A percentile compares a stretch with the other conserved stretches of the same genome.
Conservation (phyloP, 2,797 vertebrate genomes). For the Artibeus jamaicensis region DNA sequence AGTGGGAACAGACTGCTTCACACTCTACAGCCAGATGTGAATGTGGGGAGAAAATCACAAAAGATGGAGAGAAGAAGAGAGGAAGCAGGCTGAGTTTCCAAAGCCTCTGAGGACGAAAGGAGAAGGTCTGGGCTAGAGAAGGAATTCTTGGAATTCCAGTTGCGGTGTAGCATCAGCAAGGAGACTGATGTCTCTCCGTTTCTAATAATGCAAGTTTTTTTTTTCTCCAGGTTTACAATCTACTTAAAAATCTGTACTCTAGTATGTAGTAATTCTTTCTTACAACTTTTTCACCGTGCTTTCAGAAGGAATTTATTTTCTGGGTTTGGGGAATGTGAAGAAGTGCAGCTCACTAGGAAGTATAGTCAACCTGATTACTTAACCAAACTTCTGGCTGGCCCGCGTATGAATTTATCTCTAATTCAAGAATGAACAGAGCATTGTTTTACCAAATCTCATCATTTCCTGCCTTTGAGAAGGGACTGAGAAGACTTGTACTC, state of each 20-base stretch:
- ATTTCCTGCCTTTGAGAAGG: slow-evolving; percentile 23
- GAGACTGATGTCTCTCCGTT: neutral
- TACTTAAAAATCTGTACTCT: slow-evolving; percentile 25
- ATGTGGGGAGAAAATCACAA: neutral
- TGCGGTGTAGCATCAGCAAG: neutral
- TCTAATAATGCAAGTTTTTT: neutral
- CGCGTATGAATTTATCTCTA: slow-evolving; percentile 48
- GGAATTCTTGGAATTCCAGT: neutral
- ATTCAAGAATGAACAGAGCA: slow-evolving; percentile 58
- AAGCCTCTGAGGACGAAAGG: neutral
- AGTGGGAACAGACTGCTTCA: neutral
- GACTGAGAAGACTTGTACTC: neutral
- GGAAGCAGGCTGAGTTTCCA: neutral
- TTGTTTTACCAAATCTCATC: slow-evolving; percentile 55
- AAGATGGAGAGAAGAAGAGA: neutral
- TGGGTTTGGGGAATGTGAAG: slow-evolving; percentile 37
- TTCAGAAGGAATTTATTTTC: slow-evolving; percentile 46
- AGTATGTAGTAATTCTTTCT: slow-evolving; percentile 54
- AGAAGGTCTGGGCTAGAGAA: neutral
- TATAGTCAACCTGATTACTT: slow-evolving; percentile 57
- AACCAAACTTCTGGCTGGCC: slow-evolving; percentile 59
- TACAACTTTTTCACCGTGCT: slow-evolving; percentile 37
- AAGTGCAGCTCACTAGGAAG: slow-evolving; percentile 49
- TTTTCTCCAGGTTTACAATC: neutral
- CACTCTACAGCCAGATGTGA: neutral